Percentiles rank a stretch among this genome's conserved stretches.
Conservation (phyloP, 2,797 vertebrate genomes). For the Choloepus didactylus region DNA sequence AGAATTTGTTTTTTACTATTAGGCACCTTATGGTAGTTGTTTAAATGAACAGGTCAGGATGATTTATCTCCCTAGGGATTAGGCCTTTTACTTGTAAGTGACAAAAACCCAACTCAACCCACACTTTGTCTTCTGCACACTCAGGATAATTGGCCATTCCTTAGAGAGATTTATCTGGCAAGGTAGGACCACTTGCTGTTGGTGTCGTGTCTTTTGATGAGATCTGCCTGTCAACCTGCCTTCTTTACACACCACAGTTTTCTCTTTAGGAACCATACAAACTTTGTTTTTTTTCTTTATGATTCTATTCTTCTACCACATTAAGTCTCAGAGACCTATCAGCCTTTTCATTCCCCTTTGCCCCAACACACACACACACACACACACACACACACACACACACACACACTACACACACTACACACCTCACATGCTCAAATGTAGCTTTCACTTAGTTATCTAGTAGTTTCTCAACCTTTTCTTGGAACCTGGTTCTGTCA, state of each 20-base stretch:
- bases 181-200: neutral
- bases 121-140: neutral
- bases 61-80: neutral
- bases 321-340: neutral
- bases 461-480: neutral
- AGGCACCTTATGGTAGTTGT: neutral
- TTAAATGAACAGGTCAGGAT: conserved; percentile 32
- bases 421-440: neutral
- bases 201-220: neutral
- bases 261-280: neutral
- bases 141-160: neutral
- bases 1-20: neutral
- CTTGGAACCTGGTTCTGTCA: neutral
- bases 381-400: no score
- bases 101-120: neutral
- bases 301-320: neutral
- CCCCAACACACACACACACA: neutral
- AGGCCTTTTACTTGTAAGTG: neutral
- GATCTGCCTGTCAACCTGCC: neutral
- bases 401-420: no score
- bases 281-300: neutral
- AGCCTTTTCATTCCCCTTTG: neutral
- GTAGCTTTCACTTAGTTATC: neutral
- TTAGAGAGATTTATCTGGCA: neutral
- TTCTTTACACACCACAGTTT: neutral